Evolutionary conservation across 2,113 vertebrate genomes (phyloP).

Genomic region (Nycticorax nycticorax): DNA sequence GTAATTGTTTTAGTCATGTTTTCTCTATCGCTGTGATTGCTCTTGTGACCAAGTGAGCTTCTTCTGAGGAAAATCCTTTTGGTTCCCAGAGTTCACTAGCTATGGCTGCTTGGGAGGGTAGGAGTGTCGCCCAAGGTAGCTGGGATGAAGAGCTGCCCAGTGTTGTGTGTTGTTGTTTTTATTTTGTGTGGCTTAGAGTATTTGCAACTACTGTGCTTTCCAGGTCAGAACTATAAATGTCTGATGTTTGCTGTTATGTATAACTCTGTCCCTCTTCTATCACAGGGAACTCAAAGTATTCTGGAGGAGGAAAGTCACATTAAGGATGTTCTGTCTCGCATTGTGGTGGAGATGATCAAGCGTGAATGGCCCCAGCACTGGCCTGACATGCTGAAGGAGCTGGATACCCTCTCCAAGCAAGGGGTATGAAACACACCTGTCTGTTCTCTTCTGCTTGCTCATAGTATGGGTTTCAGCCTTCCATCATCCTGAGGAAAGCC

Average conservation of each 20-base stretch:
- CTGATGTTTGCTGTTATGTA: not conserved
- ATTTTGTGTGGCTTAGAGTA: not conserved
- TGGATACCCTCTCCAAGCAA: constrained; percentile 88
- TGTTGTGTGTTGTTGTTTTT: not conserved
- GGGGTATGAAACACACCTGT: constrained; percentile 79
- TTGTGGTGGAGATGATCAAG: constrained; percentile 97
- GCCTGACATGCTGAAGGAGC: constrained; percentile 94
- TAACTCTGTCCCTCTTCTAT: not conserved
- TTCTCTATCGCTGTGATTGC: not conserved
- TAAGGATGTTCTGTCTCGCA: constrained; percentile 93
- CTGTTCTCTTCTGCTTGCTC: not conserved
- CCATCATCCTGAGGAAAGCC: not conserved
- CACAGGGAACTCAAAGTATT: constrained; percentile 88
- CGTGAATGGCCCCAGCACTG: constrained; percentile 98
- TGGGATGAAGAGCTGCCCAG: not conserved
- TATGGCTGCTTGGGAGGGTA: not conserved
- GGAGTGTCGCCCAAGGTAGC: not conserved
- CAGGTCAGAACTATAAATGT: not conserved
- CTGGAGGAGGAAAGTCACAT: constrained; percentile 95
- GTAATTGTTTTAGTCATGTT: fast-evolving
- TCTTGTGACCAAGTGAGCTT: not conserved
- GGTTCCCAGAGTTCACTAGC: not conserved
- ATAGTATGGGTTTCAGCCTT: not conserved
- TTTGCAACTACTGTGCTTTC: not conserved
- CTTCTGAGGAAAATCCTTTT: not conserved